Percentiles rank a stretch among this genome's conserved stretches.
These are phyloP conservation scores for Agonopterix arenella DNA, from an alignment of 2,888 invertebrate species.

Conservation along the genomic window DNA sequence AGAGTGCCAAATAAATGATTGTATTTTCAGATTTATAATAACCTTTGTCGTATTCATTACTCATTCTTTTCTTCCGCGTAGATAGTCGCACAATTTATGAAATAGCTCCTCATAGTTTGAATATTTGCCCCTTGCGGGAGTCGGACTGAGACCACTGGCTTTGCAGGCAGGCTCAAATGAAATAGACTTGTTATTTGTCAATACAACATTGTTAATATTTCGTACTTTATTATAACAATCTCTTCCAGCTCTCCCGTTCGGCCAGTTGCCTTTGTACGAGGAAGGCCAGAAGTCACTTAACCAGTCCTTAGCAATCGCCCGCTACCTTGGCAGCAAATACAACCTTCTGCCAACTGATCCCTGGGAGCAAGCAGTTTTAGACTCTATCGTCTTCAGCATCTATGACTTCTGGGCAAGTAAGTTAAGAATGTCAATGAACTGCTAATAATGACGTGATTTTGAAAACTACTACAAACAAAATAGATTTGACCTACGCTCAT, in stretches of 20 bases:
- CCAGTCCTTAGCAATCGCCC: conserved; percentile 47
- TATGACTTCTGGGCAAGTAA: conserved; percentile 44
- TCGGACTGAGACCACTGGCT: neutral
- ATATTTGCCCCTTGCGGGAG: neutral
- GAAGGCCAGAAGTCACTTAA: conserved; percentile 40
- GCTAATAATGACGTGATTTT: too few species aligned
- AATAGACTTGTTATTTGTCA: neutral
- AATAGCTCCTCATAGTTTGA: too few species aligned
- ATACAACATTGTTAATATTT: neutral
- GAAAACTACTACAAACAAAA: too few species aligned
- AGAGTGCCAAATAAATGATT: neutral
- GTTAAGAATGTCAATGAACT: conserved; percentile 3
- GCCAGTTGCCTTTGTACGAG: conserved; percentile 48
- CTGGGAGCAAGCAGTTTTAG: conserved; percentile 23
- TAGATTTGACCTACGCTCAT: too few species aligned
- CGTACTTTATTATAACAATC: neutral
- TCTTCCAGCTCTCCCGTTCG: conserved; percentile 46
- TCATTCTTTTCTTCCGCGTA: too few species aligned
- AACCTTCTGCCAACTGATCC: conserved; percentile 39
- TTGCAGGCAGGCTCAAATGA: too few species aligned
- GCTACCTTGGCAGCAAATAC: conserved; percentile 43
- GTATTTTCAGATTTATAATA: neutral
- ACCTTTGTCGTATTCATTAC: neutral
- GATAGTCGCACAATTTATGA: too few species aligned
- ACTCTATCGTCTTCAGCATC: conserved; percentile 38